phyloP scores from a whole-genome alignment of 2,113 vertebrate species.

The Madoqua kirkii region DNA sequence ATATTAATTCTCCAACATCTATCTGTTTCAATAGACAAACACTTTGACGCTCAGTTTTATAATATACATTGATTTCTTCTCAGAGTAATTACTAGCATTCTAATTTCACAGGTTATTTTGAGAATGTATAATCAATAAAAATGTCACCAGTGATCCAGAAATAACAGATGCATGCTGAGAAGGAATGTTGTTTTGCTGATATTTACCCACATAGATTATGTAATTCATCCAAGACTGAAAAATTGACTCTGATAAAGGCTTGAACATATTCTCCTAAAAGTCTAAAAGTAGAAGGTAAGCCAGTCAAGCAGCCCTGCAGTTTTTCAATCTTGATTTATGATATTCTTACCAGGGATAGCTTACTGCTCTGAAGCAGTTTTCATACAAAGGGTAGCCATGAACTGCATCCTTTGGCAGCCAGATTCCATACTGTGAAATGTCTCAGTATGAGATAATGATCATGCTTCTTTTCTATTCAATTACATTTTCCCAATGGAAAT shows the following conservation, averaged over 20 bases:
- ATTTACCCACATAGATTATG: not conserved
- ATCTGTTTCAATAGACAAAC: not conserved
- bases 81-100: not conserved
- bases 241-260: not conserved
- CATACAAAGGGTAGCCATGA: not conserved
- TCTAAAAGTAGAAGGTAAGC: not conserved
- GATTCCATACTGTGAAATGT: not conserved
- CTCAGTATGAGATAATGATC: not conserved
- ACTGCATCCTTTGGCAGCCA: not conserved
- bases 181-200: not conserved
- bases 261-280: not conserved
- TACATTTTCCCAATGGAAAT: not conserved
- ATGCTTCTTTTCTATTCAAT: not conserved
- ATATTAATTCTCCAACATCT: not conserved
- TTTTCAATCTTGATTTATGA: not conserved
- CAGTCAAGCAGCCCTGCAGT: not conserved
- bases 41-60: not conserved
- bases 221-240: slow-evolving; percentile 8
- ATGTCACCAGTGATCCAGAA: not conserved
- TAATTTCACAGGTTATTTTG: not conserved
- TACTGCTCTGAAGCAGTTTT: not conserved
- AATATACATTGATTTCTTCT: not conserved
- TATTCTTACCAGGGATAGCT: not conserved
- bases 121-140: not conserved
- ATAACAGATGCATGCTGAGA: not conserved